Conservation (phyloP, 1,140 invertebrate genomes). For the Cydia splendana region DNA sequence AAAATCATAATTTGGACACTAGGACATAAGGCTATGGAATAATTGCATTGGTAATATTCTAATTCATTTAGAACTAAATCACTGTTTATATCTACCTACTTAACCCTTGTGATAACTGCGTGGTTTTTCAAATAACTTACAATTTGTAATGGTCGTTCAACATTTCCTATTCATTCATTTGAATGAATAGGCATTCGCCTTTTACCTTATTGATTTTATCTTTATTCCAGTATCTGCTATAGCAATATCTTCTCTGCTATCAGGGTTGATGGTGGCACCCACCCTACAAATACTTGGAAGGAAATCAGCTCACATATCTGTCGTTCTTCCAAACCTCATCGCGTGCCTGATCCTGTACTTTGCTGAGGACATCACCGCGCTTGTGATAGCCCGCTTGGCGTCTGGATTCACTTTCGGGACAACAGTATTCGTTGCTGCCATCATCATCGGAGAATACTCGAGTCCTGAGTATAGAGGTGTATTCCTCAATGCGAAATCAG, state of each 20-base stretch:
- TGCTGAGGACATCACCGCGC: neutral
- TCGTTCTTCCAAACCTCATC: neutral
- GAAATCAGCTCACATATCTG: neutral
- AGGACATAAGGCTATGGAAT: neutral
- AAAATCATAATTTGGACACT: neutral
- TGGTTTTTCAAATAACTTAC: too few relatives aligned
- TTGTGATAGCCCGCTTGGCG: neutral
- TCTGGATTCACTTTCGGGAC: conserved; percentile 1
- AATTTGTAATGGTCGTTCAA: too few relatives aligned
- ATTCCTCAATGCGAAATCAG: conserved; percentile 34
- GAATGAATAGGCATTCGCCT: too few relatives aligned
- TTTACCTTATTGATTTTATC: neutral
- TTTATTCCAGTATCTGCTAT: neutral
- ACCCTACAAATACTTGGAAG: conserved; percentile 8
- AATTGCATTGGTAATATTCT: too few relatives aligned
- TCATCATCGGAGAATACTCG: conserved; percentile 36
- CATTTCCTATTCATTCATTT: too few relatives aligned
- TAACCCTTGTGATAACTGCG: too few relatives aligned
- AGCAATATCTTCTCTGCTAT: conserved; percentile 26
- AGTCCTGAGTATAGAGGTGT: conserved; percentile 36
- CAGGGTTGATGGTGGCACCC: neutral
- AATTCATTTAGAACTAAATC: too few relatives aligned
- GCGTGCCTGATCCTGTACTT: conserved; percentile 11
- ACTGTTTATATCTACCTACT: too few relatives aligned
- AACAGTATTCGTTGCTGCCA: conserved; percentile 25